Evolutionary conservation across 2,113 vertebrate species (phyloP).

Genomic region (Cottus gobio): DNA sequence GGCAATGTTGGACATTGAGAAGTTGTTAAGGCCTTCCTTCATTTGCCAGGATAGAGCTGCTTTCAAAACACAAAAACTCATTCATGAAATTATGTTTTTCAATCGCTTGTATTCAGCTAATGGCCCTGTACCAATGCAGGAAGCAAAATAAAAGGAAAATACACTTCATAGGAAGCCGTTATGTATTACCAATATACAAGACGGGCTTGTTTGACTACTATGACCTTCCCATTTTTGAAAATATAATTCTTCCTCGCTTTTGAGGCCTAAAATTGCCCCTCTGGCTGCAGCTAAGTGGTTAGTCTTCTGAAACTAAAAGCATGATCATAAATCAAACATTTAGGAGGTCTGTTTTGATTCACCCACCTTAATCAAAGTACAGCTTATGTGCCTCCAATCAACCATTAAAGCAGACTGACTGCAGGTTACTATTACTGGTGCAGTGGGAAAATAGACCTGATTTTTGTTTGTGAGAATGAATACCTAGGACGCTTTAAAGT

Average conservation of each 20-base stretch:
- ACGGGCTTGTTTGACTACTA: neutral
- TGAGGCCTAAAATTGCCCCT: neutral
- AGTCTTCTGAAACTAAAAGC: neutral
- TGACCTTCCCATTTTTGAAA: neutral
- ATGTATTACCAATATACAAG: neutral
- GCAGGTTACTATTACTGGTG: neutral
- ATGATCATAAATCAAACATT: neutral
- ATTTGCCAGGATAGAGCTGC: neutral
- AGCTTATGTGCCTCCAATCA: neutral
- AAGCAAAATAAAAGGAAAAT: neutral
- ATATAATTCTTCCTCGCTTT: neutral
- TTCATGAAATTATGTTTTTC: neutral
- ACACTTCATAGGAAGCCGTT: neutral
- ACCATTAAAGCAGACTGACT: neutral
- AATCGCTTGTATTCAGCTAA: neutral
- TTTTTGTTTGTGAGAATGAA: neutral
- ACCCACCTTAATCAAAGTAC: no score
- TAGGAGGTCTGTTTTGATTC: neutral
- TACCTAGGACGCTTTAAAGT: neutral
- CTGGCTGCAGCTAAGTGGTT: neutral
- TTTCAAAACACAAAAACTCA: neutral
- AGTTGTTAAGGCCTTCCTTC: neutral
- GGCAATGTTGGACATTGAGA: neutral
- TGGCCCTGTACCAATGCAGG: neutral
- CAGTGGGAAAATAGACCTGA: neutral